Evolutionary conservation across 2,797 vertebrate species (phyloP).

Genomic region (Sibirionetta formosa): DNA sequence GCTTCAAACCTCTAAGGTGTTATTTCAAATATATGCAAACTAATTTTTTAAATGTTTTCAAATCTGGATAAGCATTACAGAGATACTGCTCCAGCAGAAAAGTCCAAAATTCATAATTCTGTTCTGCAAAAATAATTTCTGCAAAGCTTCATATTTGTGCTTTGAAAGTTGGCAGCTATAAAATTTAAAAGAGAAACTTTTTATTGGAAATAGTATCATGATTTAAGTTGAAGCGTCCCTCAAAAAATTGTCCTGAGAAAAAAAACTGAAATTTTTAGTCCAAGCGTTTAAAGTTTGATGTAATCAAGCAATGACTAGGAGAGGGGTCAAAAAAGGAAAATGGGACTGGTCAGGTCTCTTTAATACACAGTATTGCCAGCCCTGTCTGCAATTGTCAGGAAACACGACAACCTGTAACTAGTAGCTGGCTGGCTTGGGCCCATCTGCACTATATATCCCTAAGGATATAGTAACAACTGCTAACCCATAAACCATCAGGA

Average conservation of each 20-base stretch:
- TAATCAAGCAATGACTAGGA: accelerated
- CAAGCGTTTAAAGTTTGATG: background rate
- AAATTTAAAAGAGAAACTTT: background rate
- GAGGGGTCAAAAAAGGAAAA: background rate
- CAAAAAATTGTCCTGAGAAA: background rate
- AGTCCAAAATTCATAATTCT: background rate
- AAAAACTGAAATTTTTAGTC: background rate
- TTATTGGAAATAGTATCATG: background rate
- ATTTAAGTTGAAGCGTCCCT: background rate
- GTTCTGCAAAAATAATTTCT: background rate
- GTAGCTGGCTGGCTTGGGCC: constrained; percentile 8
- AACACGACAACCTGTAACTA: background rate
- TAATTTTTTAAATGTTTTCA: background rate
- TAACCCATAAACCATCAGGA: background rate
- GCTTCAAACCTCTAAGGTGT: background rate
- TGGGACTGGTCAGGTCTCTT: background rate
- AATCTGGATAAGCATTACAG: background rate
- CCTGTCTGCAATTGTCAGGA: constrained; percentile 5
- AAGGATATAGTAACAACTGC: background rate
- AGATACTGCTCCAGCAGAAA: background rate
- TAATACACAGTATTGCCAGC: background rate
- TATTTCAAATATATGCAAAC: background rate
- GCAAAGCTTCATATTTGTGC: background rate
- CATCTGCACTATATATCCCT: constrained; percentile 1
- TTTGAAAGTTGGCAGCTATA: background rate